A percentile compares a stretch with the other conserved stretches of the same genome.
phyloP scores from a whole-genome alignment of 2,797 vertebrate genomes.

The Fringilla coelebs region DNA sequence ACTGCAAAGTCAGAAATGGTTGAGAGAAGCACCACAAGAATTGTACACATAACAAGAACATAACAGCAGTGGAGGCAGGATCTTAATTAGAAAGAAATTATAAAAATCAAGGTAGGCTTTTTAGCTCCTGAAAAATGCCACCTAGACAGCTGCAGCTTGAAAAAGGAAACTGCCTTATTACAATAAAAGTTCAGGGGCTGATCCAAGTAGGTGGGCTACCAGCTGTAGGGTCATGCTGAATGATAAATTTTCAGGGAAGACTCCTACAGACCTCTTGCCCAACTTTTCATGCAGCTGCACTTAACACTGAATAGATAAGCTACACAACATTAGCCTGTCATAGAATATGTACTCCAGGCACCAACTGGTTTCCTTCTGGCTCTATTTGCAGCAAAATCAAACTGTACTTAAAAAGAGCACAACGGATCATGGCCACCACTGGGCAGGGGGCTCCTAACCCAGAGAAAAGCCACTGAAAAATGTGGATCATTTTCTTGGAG shows the following conservation, averaged over 20 bases:
- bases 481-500: neutral
- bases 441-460: neutral
- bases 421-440: neutral
- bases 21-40: neutral
- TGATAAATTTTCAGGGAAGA: neutral
- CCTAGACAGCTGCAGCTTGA: neutral
- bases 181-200: neutral
- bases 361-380: neutral
- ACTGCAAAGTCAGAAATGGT: neutral
- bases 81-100: neutral
- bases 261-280: neutral
- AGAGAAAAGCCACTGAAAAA: slow-evolving; percentile 2
- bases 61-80: neutral
- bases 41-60: rapidly evolving
- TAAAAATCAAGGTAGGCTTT: neutral
- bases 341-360: neutral
- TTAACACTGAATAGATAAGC: neutral
- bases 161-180: neutral
- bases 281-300: neutral
- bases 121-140: neutral
- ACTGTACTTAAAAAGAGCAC: neutral
- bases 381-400: neutral
- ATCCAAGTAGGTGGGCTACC: neutral
- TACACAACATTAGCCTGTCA: neutral
- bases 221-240: neutral